Evolutionary conservation across 2,113 vertebrate species (phyloP).

Genomic region (Syngnathus floridae): DNA sequence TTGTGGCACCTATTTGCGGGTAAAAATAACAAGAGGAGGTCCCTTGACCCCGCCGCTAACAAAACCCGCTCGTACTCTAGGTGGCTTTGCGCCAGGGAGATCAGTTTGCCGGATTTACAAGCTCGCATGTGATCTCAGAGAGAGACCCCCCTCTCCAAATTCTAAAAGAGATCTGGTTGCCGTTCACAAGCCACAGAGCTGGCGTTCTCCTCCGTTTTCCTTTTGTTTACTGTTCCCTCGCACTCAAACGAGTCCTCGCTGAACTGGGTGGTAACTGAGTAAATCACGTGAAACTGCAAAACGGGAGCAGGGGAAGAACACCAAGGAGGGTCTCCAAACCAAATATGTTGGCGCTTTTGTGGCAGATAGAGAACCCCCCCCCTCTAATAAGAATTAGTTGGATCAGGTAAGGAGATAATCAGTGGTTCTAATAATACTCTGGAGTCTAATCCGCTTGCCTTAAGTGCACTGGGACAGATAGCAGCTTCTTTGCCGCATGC

Average conservation of each 20-base stretch:
- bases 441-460: constrained; percentile 77
- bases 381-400: constrained; percentile 49
- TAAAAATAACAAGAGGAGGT: neutral
- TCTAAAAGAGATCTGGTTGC: constrained; percentile 11
- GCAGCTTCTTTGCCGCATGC: constrained; percentile 43
- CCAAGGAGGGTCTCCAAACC: constrained; percentile 30
- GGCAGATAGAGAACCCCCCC: constrained; percentile 47
- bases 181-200: constrained; percentile 22
- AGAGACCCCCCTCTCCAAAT: constrained; percentile 4
- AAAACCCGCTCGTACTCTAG: neutral
- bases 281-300: constrained; percentile 54
- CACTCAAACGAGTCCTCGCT: constrained; percentile 52
- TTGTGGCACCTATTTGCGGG: neutral
- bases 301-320: constrained; percentile 30
- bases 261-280: constrained; percentile 46
- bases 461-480: constrained; percentile 69
- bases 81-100: constrained; percentile 21
- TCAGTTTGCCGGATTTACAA: constrained; percentile 42
- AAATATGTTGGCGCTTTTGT: constrained; percentile 46
- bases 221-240: constrained; percentile 54
- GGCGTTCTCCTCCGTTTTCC: constrained; percentile 45
- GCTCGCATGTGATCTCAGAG: constrained; percentile 43
- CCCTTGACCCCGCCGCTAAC: neutral
- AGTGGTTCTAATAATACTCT: constrained; percentile 79
- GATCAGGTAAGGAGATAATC: constrained; percentile 74